Base-by-base conservation (phyloP, 1,140 invertebrate species). In the Capitella teleta region DNA sequence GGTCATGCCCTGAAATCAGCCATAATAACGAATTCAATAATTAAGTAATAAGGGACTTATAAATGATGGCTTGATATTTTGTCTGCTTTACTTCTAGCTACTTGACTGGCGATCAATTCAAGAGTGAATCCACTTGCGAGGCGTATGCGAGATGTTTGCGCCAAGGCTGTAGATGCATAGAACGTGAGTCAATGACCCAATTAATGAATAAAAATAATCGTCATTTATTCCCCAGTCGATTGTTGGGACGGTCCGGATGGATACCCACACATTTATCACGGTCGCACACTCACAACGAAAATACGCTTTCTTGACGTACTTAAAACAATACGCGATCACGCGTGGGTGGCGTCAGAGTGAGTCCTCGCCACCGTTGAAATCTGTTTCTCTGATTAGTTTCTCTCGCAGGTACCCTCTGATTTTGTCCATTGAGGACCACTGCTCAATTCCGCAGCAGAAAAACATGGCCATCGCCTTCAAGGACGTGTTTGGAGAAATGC, bases 231-330 rank as follows among this genome's bases (percentile, higher is more conserved):
- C n/a, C n/a, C 25, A 81, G 77, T 96, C 37, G 93, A 97, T 72
- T 95, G 90, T 68, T 97, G 93, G 93, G 92, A 98, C 73, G 94
- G 93, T 1, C 87, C 90, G 3, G 91, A 97, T 66, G 87, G 86
- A 43, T 76, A 77, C 50, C 79, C 79, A n/a, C 68, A 77, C 44
- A 95, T 98, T 59, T 98, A 90, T 70, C 95, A 98, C 70, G 95
- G 95, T 0, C 92, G 96, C 66, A 98, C 94, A 4, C 77, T 98
- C 14, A 98, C 95, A 0, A 89, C 89, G 1, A 94, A 93, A 74
- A 95, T 98, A 32, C 87, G 87, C 70, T 93, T 98, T 63, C 77
- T 87, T 57, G 94, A 98, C 74, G 94, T 98, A 0, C 80, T 98
- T 21, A 84, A 86, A 61, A 89, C 87, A 0, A 98, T 99, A 37